A percentile compares a stretch with the other conserved stretches of the same genome.
Evolutionary conservation across 2,113 vertebrate species (phyloP).

Genomic region (Alligator mississippiensis): DNA sequence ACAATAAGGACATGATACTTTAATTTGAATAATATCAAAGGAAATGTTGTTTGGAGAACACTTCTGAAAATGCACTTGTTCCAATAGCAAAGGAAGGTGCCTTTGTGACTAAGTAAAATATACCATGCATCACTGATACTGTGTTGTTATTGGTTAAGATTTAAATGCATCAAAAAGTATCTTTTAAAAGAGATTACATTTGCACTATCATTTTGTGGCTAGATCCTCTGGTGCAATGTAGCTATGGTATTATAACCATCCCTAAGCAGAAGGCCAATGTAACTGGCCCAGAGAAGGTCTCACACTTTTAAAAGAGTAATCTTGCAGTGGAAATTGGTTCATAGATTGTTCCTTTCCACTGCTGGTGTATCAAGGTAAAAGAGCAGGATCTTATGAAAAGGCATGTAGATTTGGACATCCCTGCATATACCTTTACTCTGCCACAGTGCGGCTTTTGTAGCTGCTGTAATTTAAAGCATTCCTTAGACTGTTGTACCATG

Average conservation of each 20-base stretch:
- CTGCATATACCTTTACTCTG: neutral
- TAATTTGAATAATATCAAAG: constrained; percentile 68
- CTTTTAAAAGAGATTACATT: constrained; percentile 53
- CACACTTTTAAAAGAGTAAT: neutral
- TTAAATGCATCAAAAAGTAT: constrained; percentile 36
- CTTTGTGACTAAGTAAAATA: neutral
- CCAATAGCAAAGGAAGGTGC: constrained; percentile 12
- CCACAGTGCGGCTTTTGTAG: neutral
- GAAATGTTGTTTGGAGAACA: constrained; percentile 53
- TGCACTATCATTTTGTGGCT: constrained; percentile 70
- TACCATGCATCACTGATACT: constrained; percentile 27
- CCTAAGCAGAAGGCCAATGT: constrained; percentile 16
- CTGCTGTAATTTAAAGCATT: neutral
- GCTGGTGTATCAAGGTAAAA: constrained; percentile 2
- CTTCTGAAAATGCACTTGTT: constrained; percentile 13
- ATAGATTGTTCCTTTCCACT: neutral
- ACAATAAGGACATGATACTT: constrained; percentile 27
- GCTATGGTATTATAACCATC: constrained; percentile 7
- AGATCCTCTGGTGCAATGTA: constrained; percentile 26
- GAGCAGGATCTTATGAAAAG: constrained; percentile 26
- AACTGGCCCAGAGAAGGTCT: constrained; percentile 40
- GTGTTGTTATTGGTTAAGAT: constrained; percentile 63
- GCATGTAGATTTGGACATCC: neutral
- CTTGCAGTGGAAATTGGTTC: constrained; percentile 48
- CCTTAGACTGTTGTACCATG: neutral